phyloP scores from a whole-genome alignment of 2,113 vertebrate genomes.

The Hypomesus transpacificus region DNA sequence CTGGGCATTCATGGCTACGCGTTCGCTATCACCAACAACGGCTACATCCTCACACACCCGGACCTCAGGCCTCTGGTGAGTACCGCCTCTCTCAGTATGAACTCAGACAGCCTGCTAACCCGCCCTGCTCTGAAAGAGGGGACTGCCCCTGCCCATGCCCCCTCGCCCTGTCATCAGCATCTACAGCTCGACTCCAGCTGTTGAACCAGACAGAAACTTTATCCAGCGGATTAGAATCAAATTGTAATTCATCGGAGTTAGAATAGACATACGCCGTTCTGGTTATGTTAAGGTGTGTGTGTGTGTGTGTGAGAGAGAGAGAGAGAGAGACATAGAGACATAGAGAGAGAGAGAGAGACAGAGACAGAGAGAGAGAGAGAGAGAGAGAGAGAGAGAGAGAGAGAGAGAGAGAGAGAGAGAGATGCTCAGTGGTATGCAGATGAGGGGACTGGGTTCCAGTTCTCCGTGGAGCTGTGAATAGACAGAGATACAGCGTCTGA shows the following conservation, averaged over 20 bases:
- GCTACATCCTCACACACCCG: constrained; percentile 96
- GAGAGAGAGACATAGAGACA: neutral
- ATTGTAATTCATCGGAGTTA: too few relatives aligned
- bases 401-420: neutral
- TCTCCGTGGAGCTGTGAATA: constrained; percentile 71
- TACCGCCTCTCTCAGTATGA: constrained; percentile 23
- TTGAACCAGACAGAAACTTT: too few relatives aligned
- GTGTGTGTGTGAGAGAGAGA: neutral
- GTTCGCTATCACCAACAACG: constrained; percentile 99
- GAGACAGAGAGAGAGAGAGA: neutral
- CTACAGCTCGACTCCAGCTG: too few relatives aligned
- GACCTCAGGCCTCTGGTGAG: constrained; percentile 95
- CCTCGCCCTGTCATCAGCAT: too few relatives aligned
- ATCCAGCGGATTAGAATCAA: too few relatives aligned
- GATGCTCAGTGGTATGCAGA: constrained; percentile 51
- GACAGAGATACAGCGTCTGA: constrained; percentile 71
- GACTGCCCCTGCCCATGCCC: too few relatives aligned
- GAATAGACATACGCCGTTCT: too few relatives aligned
- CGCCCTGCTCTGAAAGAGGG: too few relatives aligned
- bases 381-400: neutral
- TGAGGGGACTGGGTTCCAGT: constrained; percentile 55
- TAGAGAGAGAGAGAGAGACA: neutral
- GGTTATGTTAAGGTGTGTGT: neutral
- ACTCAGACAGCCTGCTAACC: too few relatives aligned
- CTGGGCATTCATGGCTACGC: constrained; percentile 97